Percentiles rank a stretch among this genome's conserved stretches.
Evolutionary conservation across 2,113 vertebrate genomes (phyloP).

Genomic region (Telmatochromis sp.): DNA sequence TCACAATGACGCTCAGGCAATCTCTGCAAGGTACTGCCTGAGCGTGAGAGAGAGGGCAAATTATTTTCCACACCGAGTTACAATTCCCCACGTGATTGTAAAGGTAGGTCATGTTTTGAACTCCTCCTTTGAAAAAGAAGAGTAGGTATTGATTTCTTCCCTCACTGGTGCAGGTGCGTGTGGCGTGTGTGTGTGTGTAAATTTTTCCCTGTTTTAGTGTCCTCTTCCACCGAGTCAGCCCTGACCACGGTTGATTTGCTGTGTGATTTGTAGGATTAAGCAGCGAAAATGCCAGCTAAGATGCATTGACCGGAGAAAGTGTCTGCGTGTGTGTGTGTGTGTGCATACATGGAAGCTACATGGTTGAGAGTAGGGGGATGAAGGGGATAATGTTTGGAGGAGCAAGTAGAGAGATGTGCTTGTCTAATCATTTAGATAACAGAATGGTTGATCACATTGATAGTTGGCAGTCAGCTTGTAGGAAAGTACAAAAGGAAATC

Average conservation of each 20-base stretch:
- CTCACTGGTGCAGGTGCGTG: background rate
- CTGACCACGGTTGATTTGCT: conserved; percentile 4
- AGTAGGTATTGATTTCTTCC: background rate
- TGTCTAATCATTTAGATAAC: background rate
- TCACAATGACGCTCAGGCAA: background rate
- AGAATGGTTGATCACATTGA: background rate
- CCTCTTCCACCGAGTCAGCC: background rate
- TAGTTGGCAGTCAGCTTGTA: background rate
- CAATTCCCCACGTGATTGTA: background rate
- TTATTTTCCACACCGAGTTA: background rate
- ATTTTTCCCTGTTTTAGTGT: background rate
- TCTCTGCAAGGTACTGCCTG: background rate
- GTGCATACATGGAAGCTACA: background rate
- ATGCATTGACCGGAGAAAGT: background rate
- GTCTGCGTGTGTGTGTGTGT: background rate
- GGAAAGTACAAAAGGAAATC: background rate
- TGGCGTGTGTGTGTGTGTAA: background rate
- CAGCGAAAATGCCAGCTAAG: conserved; percentile 11
- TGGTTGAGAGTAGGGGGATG: background rate
- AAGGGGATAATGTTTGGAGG: background rate
- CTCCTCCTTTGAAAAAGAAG: background rate
- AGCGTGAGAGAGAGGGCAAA: background rate
- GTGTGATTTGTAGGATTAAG: conserved; percentile 30
- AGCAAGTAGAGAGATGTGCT: background rate
- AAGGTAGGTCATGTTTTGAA: background rate